phyloP scores from a whole-genome alignment of 2,113 vertebrate genomes.

The Ameiurus melas region DNA sequence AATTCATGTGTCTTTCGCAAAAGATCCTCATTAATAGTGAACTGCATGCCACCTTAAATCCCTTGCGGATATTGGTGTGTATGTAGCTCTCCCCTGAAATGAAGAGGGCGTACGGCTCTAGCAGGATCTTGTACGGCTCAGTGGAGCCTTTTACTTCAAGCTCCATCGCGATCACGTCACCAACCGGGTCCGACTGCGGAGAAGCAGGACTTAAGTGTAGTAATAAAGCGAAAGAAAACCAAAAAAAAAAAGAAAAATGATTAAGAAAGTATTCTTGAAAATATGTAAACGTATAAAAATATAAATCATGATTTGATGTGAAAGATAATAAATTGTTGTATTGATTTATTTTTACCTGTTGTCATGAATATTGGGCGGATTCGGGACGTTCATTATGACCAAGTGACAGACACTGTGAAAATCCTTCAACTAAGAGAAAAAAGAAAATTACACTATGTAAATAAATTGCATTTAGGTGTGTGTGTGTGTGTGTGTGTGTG shows the following conservation, averaged over 20 bases:
- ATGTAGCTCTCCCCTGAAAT: conserved; percentile 83
- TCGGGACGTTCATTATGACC: conserved; percentile 77
- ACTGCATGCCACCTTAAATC: conserved; percentile 78
- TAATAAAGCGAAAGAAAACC: background rate
- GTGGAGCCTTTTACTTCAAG: conserved; percentile 86
- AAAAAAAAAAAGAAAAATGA: background rate
- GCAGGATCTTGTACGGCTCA: conserved; percentile 78
- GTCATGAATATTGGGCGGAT: conserved; percentile 56
- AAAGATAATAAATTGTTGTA: background rate
- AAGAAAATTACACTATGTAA: conserved; percentile 23
- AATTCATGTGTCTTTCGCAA: background rate
- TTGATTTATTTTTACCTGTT: conserved; percentile 56
- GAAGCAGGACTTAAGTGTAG: conserved; percentile 16
- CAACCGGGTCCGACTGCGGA: conserved; percentile 42
- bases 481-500: background rate
- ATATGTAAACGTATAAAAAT: background rate
- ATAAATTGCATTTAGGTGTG: background rate
- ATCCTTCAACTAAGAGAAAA: conserved; percentile 72
- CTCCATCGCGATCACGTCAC: conserved; percentile 78
- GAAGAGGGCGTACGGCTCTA: conserved; percentile 85
- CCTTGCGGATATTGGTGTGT: conserved; percentile 71
- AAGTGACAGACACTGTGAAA: conserved; percentile 87
- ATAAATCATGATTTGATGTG: background rate
- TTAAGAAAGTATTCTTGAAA: background rate
- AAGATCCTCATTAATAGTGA: background rate